Evolutionary conservation across 2,888 invertebrate genomes (phyloP), one percentile per base, ranked within the genome.

Genomic region (Gnatocerus cornutus): DNA sequence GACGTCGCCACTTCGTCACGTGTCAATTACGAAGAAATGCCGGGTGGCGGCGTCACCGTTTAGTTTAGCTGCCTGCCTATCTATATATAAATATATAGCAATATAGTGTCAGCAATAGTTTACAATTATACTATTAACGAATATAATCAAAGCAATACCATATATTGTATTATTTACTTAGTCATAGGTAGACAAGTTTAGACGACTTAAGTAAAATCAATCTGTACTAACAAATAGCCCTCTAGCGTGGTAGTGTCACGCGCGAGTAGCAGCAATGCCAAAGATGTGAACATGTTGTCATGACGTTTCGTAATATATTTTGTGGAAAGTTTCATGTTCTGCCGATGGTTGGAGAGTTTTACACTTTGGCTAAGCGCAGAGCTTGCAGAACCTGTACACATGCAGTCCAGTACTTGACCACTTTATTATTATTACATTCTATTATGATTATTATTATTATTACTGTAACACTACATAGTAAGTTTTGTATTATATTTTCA

Each of bases 401-500:
- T 83, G 83, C 84, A 84, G 84, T 84, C 84, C 85, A 84, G 83
- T 84, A 84, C 82, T 82, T 84, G 85, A 85, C 85, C 85, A 85
- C 84, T 82, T 82, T 81, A 76, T 74, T 81, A 80, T 71, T 75
- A 72, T 73, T 78, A 79, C 80, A 63, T 71, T 65, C 72, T 65
- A 72, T 73, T 73, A 72, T 78, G 76, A 78, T 71, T 61, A 61
- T 77, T 76, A 72, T 80, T 81, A 80, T 79, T 78, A 79, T 77
- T 77, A 77, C 68, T 78, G 82, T 83, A 82, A 83, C 82, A 82
- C 81, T 83, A 84, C 79, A 85, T 85, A 85, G 85, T 84, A 84
- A 85, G 84, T 85, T 85, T 85, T 85, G 85, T 85, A 85, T 84
- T 85, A 85, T 85, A 85, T 85, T 85, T 85, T 85, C 85, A 85